These are phyloP conservation scores for Nowickia ferox DNA, from an alignment of 2,888 invertebrate species.

Conservation along the genomic window DNA sequence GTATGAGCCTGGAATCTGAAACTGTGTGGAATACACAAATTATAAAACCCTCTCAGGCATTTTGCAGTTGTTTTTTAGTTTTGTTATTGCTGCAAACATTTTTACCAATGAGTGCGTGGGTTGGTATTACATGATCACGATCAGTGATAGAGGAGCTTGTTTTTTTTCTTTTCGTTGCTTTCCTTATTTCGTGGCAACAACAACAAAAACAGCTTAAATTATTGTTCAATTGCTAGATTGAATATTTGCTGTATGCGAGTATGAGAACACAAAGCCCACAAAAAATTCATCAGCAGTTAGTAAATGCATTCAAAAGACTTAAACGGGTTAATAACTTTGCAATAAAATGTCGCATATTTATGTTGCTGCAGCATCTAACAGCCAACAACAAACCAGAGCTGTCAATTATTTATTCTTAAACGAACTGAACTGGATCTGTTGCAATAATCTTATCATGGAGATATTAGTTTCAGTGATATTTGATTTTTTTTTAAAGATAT, in stretches of 20 bases:
- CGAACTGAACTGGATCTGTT: constrained; percentile 54
- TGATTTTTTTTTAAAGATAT: constrained; percentile 51
- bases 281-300: constrained; percentile 51
- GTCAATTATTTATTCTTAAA: constrained; percentile 58
- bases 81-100: constrained; percentile 55
- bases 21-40: constrained; percentile 43
- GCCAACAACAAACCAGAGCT: constrained; percentile 31
- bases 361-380: constrained; percentile 9
- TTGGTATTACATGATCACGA: constrained; percentile 83
- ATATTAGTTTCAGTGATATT: constrained; percentile 56
- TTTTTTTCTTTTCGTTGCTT: too few relatives aligned
- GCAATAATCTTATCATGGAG: constrained; percentile 48
- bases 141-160: constrained; percentile 80
- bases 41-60: constrained; percentile 62
- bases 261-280: neutral
- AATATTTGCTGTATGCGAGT: constrained; percentile 47
- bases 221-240: constrained; percentile 63
- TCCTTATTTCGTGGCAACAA: constrained; percentile 51
- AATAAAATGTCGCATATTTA: constrained; percentile 69
- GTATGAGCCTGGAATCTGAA: constrained; percentile 54
- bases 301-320: constrained; percentile 63
- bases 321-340: constrained; percentile 65
- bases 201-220: constrained; percentile 21
- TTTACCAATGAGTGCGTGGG: constrained; percentile 79
- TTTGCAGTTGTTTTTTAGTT: constrained; percentile 42